Evolutionary conservation across 2,113 vertebrate species (phyloP).

Genomic region (Narcine bancroftii): DNA sequence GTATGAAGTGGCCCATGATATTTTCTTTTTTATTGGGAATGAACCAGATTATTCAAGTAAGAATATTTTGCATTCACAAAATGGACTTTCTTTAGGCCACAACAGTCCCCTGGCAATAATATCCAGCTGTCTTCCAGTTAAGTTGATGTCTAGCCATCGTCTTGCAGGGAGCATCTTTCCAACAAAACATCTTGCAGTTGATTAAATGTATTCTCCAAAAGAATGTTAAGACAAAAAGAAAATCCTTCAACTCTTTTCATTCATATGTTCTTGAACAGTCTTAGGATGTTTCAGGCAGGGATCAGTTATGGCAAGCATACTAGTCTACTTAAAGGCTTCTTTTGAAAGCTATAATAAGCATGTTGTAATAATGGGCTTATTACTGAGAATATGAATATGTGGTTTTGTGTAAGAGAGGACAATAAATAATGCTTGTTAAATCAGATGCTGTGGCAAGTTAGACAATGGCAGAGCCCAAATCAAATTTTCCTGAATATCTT

Average conservation of each 20-base stretch:
- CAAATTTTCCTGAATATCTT: neutral
- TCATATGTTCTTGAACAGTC: neutral
- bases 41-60: no score
- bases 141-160: neutral
- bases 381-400: neutral
- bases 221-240: neutral
- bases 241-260: neutral
- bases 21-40: no score
- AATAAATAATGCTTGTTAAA: constrained; percentile 23
- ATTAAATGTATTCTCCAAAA: neutral
- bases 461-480: neutral
- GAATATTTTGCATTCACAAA: no score
- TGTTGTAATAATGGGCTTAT: neutral
- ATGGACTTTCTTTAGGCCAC: neutral
- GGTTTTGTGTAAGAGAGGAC: neutral
- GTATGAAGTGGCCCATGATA: no score
- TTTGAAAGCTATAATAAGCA: neutral
- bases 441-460: neutral
- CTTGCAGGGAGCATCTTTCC: neutral
- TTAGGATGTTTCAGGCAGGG: neutral
- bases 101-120: neutral
- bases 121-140: neutral
- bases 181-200: neutral
- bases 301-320: neutral
- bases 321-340: neutral